Evolutionary conservation across 1,140 invertebrate species (phyloP).

Genomic region (Ceratina calcarata): DNA sequence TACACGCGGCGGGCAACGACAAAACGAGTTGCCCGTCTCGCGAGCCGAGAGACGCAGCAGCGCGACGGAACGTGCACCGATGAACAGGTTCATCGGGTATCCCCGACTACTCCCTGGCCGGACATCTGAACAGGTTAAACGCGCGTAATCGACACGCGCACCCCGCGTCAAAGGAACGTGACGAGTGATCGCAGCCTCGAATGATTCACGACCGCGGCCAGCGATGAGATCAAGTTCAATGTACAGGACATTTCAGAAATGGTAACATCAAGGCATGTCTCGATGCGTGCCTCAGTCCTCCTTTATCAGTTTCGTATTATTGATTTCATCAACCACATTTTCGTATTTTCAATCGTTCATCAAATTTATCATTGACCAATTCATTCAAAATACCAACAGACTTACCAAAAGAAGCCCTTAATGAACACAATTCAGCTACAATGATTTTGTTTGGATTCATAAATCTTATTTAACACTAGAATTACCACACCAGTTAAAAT

Average conservation of each 20-base stretch:
- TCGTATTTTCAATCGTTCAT: too few species aligned
- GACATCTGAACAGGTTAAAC: constrained; percentile 50
- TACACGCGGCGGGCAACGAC: constrained; percentile 1
- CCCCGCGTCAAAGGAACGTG: constrained; percentile 36
- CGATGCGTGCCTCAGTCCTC: too few species aligned
- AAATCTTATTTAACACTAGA: too few species aligned
- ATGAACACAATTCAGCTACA: too few species aligned
- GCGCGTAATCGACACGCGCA: constrained; percentile 49
- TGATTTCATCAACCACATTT: too few species aligned
- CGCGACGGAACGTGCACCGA: constrained; percentile 11
- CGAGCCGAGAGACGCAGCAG: constrained; percentile 33
- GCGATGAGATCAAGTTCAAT: constrained; percentile 1
- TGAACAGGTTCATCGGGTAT: constrained; percentile 57
- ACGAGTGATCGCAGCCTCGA: constrained; percentile 31
- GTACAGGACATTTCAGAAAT: constrained; percentile 33
- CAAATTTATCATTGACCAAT: too few species aligned
- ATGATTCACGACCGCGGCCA: background rate
- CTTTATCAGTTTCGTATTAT: too few species aligned
- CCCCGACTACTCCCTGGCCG: constrained; percentile 1
- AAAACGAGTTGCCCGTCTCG: constrained; percentile 37
- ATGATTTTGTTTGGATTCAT: too few species aligned
- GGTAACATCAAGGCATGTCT: background rate
- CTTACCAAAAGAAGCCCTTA: too few species aligned
- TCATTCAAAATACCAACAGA: too few species aligned
- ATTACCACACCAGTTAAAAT: too few species aligned